Evolutionary conservation across 1,140 invertebrate species (phyloP), one percentile per base, ranked within the genome.

Genomic region (Drosophila repleta): DNA sequence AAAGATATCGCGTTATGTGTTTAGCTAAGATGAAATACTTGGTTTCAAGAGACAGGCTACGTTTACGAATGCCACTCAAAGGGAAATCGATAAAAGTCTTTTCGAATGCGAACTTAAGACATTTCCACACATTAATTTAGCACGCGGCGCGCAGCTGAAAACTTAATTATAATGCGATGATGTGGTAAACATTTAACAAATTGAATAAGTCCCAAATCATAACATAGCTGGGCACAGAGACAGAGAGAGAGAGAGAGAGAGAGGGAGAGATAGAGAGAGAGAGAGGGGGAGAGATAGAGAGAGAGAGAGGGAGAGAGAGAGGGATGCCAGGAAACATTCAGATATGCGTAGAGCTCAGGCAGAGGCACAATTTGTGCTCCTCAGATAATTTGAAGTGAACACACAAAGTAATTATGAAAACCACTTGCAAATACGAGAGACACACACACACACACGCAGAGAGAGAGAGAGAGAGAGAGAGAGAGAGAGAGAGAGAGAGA

Each of bases 361-460:
- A 63, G 17, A 62, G 24, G 68, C 48, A 13, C 67, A 64, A 70
- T 43, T 71, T 65, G 62, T 57, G 62, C 62, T 46, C 68, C 43
- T 65, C 52, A 65, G 41, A 69, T 69, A 74, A 70, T 68, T 73
- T 81, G 63, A 70, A 76, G 78, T 68, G 67, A 74, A 69, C 80
- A 79, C 80, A 80, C 76, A 85, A 85, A 80, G 80, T 84, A 84
- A 84, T 84, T 84, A 84, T 84, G 81, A 74, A 76, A 84, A 76
- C 80, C 80, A 84, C 80, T 82, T 82, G 75, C 71, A 71, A 76
- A 76, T 79, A 71, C 62, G 45, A 71, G 51, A 57, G 62, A 72
- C 69, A 49, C 39, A 41, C 45, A 64, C 15, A 51, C 58, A 39
- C 35, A 60, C 24, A 45, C 37, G 29, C 41, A n/a, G n/a, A n/a